Evolutionary conservation across 2,888 invertebrate species (phyloP).

Genomic region (Yponomeuta cagnagella): DNA sequence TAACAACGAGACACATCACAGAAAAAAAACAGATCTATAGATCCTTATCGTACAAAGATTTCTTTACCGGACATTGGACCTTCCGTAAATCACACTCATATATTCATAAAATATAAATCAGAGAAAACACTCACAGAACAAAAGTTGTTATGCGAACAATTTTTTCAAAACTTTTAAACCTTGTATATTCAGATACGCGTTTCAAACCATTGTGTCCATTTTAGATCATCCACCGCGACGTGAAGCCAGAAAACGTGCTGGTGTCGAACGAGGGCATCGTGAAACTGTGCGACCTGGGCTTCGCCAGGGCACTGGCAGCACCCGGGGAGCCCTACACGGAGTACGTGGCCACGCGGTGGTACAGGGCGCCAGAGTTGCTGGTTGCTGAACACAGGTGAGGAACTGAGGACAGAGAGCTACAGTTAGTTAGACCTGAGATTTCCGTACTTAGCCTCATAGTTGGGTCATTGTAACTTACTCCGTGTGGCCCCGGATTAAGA

Average conservation of each 20-base stretch:
- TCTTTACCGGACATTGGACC: too few species aligned
- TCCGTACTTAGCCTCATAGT: neutral
- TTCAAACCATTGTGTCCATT: neutral
- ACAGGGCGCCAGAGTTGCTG: conserved; percentile 89
- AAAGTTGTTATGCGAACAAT: too few species aligned
- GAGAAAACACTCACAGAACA: too few species aligned
- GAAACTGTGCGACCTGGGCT: conserved; percentile 94
- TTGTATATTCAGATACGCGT: too few species aligned
- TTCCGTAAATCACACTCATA: too few species aligned
- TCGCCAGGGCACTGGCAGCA: conserved; percentile 83
- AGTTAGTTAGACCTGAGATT: neutral
- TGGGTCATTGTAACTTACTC: too few species aligned
- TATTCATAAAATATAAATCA: too few species aligned
- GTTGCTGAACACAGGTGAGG: conserved; percentile 84
- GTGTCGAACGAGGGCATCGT: conserved; percentile 87
- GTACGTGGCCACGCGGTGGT: conserved; percentile 94
- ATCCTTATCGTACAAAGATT: too few species aligned
- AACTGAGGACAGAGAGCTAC: neutral
- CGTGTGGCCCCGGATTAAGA: too few species aligned
- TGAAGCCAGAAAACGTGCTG: conserved; percentile 92
- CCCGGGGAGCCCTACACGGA: conserved; percentile 89
- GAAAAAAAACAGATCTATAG: too few species aligned
- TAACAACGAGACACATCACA: too few species aligned
- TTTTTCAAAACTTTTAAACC: too few species aligned
- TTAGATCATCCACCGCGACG: conserved; percentile 90